phyloP scores from a whole-genome alignment of 1,140 invertebrate species.

The Heliconius eleuchia region DNA sequence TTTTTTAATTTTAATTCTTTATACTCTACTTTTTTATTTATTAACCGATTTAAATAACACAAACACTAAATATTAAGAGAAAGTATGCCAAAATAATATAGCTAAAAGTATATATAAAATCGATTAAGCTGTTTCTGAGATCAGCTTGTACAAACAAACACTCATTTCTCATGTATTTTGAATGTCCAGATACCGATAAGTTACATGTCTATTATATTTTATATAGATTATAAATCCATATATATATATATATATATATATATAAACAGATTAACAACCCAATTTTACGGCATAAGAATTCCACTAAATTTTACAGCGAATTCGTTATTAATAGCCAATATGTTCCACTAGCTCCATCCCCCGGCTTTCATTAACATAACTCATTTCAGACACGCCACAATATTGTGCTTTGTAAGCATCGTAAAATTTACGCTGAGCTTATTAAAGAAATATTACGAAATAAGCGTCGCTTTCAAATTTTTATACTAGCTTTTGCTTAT shows the following conservation, averaged over 20 bases:
- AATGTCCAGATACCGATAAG: not conserved
- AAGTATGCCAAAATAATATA: too few species aligned
- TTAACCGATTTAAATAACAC: too few species aligned
- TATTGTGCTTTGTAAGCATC: slow-evolving; percentile 27
- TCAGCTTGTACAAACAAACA: too few species aligned
- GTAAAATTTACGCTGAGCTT: slow-evolving; percentile 18
- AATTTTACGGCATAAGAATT: slow-evolving; percentile 22
- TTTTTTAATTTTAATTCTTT: too few species aligned
- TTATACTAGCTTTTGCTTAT: not conserved
- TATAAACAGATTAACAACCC: slow-evolving; percentile 10
- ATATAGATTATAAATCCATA: not conserved
- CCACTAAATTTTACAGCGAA: slow-evolving; percentile 25
- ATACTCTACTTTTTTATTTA: too few species aligned
- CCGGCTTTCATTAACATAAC: slow-evolving; percentile 38
- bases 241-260: not conserved
- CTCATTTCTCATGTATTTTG: too few species aligned
- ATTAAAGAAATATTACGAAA: slow-evolving; percentile 9
- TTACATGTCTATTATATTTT: too few species aligned
- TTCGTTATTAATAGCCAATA: slow-evolving; percentile 39
- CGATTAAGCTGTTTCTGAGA: too few species aligned
- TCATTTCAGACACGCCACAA: slow-evolving; percentile 31
- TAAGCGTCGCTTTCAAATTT: not conserved
- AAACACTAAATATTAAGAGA: too few species aligned
- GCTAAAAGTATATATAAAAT: too few species aligned
- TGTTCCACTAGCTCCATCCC: slow-evolving; percentile 33